These are phyloP conservation scores for Perccottus glenii DNA, from an alignment of 2,113 vertebrate species.

Conservation along the genomic window DNA sequence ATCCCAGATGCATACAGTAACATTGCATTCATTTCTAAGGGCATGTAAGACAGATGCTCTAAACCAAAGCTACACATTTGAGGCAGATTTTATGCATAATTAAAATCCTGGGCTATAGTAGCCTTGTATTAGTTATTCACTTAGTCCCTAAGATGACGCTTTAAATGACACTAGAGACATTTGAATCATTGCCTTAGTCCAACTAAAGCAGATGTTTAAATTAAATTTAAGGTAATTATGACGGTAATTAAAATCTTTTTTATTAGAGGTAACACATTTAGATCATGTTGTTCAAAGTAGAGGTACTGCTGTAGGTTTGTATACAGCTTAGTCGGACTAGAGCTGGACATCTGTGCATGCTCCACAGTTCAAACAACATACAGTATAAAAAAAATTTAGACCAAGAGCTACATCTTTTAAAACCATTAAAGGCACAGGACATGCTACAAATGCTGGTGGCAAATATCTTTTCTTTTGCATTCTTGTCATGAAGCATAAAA, in stretches of 20 bases:
- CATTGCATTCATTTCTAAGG: slow-evolving; percentile 2
- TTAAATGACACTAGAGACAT: not conserved
- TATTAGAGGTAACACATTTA: no score
- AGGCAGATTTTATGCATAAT: slow-evolving; percentile 14
- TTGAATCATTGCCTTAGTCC: not conserved
- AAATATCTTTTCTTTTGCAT: no score
- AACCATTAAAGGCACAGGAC: no score
- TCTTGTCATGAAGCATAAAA: no score
- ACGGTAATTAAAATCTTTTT: not conserved
- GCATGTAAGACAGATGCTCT: slow-evolving; percentile 10
- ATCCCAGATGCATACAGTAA: not conserved
- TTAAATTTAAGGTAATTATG: not conserved
- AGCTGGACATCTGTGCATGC: no score
- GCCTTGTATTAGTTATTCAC: not conserved
- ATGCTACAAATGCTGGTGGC: no score
- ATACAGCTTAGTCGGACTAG: no score
- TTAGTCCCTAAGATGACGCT: not conserved
- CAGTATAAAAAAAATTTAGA: no score
- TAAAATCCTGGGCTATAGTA: not conserved
- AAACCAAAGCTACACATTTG: slow-evolving; percentile 4
- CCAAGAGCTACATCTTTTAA: no score
- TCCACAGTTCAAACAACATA: no score
- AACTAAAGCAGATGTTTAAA: not conserved
- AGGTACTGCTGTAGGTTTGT: no score
- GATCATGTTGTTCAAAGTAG: no score